These are phyloP conservation scores for Pipistrellus nathusii DNA, from an alignment of 2,797 vertebrate species.

Conservation along the genomic window DNA sequence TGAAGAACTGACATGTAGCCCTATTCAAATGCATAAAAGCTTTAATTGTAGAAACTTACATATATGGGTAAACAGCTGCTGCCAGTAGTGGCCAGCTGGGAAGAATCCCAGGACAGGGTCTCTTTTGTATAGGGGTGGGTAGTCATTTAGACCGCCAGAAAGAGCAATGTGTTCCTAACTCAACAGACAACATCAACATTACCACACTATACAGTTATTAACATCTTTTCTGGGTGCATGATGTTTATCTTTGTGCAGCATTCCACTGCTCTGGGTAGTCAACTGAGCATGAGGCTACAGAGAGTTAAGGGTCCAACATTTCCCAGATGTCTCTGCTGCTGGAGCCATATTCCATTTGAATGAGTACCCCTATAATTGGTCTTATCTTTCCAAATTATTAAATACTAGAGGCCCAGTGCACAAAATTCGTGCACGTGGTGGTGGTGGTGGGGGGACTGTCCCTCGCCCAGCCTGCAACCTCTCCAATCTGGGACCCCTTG, in stretches of 20 bases:
- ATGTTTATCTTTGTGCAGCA: not conserved
- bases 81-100: not conserved
- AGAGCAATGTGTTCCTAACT: not conserved
- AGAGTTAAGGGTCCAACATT: not conserved
- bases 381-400: conserved; percentile 38
- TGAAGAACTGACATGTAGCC: not conserved
- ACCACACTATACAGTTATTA: not conserved
- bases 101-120: not conserved
- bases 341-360: not conserved
- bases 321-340: not conserved
- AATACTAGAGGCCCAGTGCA: not conserved
- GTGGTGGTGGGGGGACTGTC: too few species aligned
- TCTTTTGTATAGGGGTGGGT: not conserved
- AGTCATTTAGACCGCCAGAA: not conserved
- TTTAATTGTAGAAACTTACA: not conserved
- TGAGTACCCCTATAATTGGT: not conserved
- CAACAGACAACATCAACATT: not conserved
- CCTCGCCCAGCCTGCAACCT: too few species aligned
- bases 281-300: not conserved
- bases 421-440: too few species aligned
- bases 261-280: not conserved
- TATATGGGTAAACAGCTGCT: not conserved
- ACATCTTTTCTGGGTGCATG: not conserved
- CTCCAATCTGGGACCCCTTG: too few species aligned
- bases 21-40: not conserved